Evolutionary conservation across 1,140 invertebrate genomes (phyloP).

Genomic region (Leptoteleia sp.): DNA sequence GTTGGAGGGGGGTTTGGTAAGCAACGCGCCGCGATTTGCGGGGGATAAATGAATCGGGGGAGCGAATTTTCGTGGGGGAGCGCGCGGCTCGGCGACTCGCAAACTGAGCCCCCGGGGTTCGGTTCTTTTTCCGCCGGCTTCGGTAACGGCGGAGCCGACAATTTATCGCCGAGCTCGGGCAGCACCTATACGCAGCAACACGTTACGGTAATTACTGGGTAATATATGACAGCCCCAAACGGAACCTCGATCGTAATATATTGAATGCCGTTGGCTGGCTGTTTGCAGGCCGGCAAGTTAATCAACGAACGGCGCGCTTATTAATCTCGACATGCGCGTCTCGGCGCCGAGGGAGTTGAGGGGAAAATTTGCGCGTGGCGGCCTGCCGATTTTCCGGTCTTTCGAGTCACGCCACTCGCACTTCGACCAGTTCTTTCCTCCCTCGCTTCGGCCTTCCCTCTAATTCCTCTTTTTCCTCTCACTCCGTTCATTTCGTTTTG

Average conservation of each 20-base stretch:
- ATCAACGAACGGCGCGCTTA: conserved; percentile 28
- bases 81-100: conserved; percentile 24
- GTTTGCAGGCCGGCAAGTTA: conserved; percentile 31
- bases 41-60: conserved; percentile 48
- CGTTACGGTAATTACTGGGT: conserved; percentile 78
- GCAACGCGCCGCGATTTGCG: conserved; percentile 2
- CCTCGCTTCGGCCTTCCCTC: no score
- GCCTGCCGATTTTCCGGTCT: no score
- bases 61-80: conserved; percentile 25
- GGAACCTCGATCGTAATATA: conserved; percentile 56
- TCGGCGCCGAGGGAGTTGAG: no score
- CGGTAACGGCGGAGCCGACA: conserved; percentile 72
- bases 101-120: conserved; percentile 50
- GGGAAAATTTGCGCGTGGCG: no score
- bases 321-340: conserved; percentile 36
- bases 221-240: conserved; percentile 74
- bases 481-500: no score
- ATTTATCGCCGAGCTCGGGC: conserved; percentile 75
- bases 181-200: conserved; percentile 71
- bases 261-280: conserved; percentile 31
- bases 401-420: no score
- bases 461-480: no score
- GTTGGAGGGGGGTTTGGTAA: no score
- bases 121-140: conserved; percentile 29
- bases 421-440: no score